Percentiles rank a stretch among this genome's conserved stretches.
Evolutionary conservation across 2,888 invertebrate genomes (phyloP).

Genomic region (Eupithecia insigniata): DNA sequence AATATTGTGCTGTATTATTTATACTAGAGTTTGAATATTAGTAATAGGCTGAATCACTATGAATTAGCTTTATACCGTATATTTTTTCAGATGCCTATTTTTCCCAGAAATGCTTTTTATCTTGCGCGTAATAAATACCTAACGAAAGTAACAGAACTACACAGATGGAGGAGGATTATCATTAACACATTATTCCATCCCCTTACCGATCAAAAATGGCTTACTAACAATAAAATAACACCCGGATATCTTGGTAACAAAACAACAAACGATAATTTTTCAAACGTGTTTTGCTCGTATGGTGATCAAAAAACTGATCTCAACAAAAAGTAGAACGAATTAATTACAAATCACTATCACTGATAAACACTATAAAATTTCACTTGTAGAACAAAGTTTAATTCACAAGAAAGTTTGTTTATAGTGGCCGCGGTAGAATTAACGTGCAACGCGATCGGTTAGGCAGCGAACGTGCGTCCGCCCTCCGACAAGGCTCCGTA

Average conservation of each 20-base stretch:
- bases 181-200: conserved; percentile 41
- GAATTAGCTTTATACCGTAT: neutral
- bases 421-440: conserved; percentile 55
- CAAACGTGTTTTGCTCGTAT: conserved; percentile 76
- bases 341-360: conserved; percentile 60
- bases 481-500: conserved; percentile 61
- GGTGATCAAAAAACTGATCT: conserved; percentile 62
- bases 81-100: no score
- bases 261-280: conserved; percentile 76
- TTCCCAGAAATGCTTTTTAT: conserved; percentile 55
- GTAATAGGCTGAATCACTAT: neutral
- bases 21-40: conserved; percentile 2
- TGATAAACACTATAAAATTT: conserved; percentile 54
- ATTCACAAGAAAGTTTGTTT: conserved; percentile 69
- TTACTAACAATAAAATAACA: conserved; percentile 60
- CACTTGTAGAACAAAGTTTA: conserved; percentile 64
- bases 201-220: conserved; percentile 52
- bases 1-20: neutral
- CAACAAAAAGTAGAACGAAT: conserved; percentile 59
- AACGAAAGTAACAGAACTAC: conserved; percentile 11
- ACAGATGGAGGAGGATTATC: conserved; percentile 38
- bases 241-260: conserved; percentile 79
- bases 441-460: conserved; percentile 55
- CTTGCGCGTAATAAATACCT: conserved; percentile 11
- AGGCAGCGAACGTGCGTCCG: conserved; percentile 64